Conservation (phyloP, 2,113 vertebrate species). For the Pelodiscus sinensis region DNA sequence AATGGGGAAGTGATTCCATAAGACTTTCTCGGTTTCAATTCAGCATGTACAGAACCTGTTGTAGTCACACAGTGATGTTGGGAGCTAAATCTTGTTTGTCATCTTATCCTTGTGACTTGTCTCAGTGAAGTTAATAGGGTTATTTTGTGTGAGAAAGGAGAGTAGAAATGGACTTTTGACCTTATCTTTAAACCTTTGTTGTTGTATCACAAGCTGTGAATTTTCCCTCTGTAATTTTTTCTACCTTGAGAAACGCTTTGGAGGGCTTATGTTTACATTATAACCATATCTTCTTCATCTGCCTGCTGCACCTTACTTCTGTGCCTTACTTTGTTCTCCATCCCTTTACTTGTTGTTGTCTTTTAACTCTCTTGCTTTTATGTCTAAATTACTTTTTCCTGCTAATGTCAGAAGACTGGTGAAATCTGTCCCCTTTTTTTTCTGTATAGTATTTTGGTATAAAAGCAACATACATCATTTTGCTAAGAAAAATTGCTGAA, state of each 20-base stretch:
- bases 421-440: background rate
- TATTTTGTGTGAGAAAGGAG: background rate
- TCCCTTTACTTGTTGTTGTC: slow-evolving; percentile 7
- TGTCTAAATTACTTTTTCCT: background rate
- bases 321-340: background rate
- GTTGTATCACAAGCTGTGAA: background rate
- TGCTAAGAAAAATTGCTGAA: slow-evolving; percentile 33
- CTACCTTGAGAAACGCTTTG: background rate
- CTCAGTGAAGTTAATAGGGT: background rate
- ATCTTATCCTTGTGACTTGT: background rate
- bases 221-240: background rate
- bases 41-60: background rate
- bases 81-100: background rate
- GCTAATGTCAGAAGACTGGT: slow-evolving; percentile 8
- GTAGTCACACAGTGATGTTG: background rate
- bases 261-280: background rate
- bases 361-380: background rate
- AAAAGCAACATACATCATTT: background rate
- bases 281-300: background rate
- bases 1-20: slow-evolving; percentile 25
- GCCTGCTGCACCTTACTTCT: background rate
- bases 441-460: background rate
- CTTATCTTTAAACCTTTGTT: background rate
- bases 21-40: slow-evolving; percentile 49
- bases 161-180: background rate